Conservation (phyloP, 2,888 invertebrate genomes). For the Mystacides longicornis region DNA sequence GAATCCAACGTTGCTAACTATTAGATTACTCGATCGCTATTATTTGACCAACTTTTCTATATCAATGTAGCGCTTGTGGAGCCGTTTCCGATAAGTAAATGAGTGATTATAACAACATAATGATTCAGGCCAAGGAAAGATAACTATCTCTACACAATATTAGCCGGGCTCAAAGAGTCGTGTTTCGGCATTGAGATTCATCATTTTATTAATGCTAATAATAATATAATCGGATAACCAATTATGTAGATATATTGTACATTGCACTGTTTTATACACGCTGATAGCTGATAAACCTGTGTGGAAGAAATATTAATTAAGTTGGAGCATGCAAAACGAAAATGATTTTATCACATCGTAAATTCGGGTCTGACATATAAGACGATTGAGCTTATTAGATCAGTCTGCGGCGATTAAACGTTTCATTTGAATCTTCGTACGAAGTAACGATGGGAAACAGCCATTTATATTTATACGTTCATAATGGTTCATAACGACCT, state of each 20-base stretch:
- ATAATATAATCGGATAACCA: constrained; percentile 4
- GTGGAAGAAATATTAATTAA: constrained; percentile 3
- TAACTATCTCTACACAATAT: constrained; percentile 5
- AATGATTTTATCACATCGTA: constrained; percentile 2
- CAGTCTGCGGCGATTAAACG: no score
- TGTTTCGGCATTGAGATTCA: constrained; percentile 8
- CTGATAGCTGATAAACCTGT: neutral
- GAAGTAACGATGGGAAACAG: no score
- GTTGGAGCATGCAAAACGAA: neutral
- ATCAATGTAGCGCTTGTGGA: no score
- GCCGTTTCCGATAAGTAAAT: no score
- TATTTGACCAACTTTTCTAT: no score
- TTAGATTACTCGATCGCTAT: no score
- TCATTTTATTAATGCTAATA: neutral
- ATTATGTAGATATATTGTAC: neutral
- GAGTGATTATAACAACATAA: neutral
- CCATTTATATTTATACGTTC: no score
- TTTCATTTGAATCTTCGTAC: no score
- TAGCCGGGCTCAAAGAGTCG: constrained; percentile 5
- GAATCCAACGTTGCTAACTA: no score
- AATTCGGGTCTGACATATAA: neutral
- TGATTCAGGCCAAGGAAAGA: constrained; percentile 17
- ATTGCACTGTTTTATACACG: no score
- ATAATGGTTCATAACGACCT: no score
- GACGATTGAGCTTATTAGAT: no score